These are phyloP conservation scores for Echinarachnius parma DNA, from an alignment of 53 echinoderm and acorn worm species.

Conservation along the genomic window DNA sequence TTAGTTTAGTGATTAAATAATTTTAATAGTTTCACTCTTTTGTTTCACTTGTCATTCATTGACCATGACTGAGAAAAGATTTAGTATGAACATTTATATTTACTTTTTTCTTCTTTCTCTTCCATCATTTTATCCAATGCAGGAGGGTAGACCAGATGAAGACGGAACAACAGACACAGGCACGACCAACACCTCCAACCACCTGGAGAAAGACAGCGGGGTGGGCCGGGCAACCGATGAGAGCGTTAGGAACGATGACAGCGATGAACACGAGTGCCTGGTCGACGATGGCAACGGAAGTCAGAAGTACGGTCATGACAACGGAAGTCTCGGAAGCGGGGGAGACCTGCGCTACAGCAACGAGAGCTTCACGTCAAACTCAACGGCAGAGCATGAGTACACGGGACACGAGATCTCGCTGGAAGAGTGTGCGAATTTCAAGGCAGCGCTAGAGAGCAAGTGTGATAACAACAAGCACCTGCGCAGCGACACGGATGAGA, in stretches of 20 bases:
- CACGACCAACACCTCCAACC: constrained; percentile 88
- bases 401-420: constrained; percentile 74
- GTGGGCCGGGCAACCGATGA: constrained; percentile 96
- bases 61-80: no score
- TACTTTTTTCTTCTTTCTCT: neutral
- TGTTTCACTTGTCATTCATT: no score
- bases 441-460: constrained; percentile 87
- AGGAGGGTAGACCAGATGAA: constrained; percentile 80
- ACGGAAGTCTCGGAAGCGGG: constrained; percentile 69
- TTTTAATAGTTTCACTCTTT: no score
- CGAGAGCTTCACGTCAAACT: constrained; percentile 96
- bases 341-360: constrained; percentile 91
- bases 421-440: constrained; percentile 94
- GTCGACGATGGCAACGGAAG: constrained; percentile 63
- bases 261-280: constrained; percentile 66
- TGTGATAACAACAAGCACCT: constrained; percentile 90
- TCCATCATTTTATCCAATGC: no score
- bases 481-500: constrained; percentile 96
- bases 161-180: constrained; percentile 95
- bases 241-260: constrained; percentile 83
- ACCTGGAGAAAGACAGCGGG: constrained; percentile 97
- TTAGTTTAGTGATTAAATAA: no score
- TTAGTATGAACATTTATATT: neutral
- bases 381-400: constrained; percentile 70
- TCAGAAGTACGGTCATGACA: constrained; percentile 68